phyloP scores from a whole-genome alignment of 2,888 invertebrate species.

The Pyrgus malvae region DNA sequence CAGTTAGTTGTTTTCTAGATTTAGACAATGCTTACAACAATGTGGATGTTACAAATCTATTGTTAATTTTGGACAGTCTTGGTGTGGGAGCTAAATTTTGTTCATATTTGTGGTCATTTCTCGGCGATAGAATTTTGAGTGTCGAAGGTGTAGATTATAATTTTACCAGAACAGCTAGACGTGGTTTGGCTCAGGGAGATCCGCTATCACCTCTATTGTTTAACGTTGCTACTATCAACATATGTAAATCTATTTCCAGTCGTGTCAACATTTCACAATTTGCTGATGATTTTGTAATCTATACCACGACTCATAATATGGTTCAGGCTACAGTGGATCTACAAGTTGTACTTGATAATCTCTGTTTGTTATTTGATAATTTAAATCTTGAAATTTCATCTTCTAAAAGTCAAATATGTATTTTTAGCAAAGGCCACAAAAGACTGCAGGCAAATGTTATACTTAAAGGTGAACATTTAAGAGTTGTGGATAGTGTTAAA shows the following conservation, averaged over 20 bases:
- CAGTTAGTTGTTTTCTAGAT: not conserved
- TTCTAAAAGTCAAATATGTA: slow-evolving; percentile 35
- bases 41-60: not conserved
- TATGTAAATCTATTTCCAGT: slow-evolving; percentile 9
- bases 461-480: slow-evolving; percentile 19
- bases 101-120: not conserved
- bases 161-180: not conserved
- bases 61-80: not conserved
- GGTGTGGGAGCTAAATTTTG: not conserved
- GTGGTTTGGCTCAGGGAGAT: slow-evolving; percentile 22
- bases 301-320: slow-evolving; percentile 22
- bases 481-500: slow-evolving; percentile 29
- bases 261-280: slow-evolving; percentile 14
- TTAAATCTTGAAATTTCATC: slow-evolving; percentile 28
- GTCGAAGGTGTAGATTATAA: not conserved
- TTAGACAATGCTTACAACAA: not conserved
- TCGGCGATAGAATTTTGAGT: not conserved
- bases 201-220: slow-evolving; percentile 24
- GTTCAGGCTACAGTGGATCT: not conserved
- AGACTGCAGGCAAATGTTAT: slow-evolving; percentile 15
- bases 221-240: slow-evolving; percentile 16
- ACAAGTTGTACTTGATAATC: not conserved
- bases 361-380: not conserved
- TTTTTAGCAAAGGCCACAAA: slow-evolving; percentile 31
- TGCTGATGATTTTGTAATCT: slow-evolving; percentile 34